These are phyloP conservation scores for Trematomus loennbergii DNA, from an alignment of 2,113 vertebrate genomes.

Conservation along the genomic window DNA sequence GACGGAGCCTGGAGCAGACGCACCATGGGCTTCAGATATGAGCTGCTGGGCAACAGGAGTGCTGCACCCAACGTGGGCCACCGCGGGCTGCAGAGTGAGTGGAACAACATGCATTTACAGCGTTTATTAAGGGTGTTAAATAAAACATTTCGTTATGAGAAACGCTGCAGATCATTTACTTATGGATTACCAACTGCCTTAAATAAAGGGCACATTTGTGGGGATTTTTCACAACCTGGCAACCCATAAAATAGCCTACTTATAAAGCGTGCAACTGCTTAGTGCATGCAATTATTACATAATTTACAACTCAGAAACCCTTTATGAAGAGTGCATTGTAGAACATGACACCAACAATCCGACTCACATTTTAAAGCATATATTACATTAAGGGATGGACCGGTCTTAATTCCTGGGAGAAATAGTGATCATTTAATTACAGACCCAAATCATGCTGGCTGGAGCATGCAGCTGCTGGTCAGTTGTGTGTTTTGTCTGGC, in stretches of 20 bases:
- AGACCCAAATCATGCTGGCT: conserved; percentile 14
- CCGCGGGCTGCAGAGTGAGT: conserved; percentile 73
- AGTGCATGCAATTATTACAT: too few relatives aligned
- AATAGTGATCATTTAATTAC: conserved; percentile 37
- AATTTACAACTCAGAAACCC: background rate
- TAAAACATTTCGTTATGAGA: background rate
- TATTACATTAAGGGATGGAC: background rate
- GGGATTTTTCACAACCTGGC: background rate
- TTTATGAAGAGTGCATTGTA: background rate
- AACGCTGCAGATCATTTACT: background rate
- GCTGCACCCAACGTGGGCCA: conserved; percentile 38
- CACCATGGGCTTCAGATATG: conserved; percentile 84
- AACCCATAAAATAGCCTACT: background rate
- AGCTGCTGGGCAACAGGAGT: conserved; percentile 81
- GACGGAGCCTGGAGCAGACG: conserved; percentile 72
- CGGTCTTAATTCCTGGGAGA: background rate
- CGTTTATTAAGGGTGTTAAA: too few relatives aligned
- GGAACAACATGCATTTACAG: background rate
- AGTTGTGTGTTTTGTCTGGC: conserved; percentile 63
- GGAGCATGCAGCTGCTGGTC: conserved; percentile 71
- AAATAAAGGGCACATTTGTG: background rate
- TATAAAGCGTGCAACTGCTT: background rate
- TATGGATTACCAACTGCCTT: background rate
- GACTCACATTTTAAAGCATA: background rate
- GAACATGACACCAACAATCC: background rate